Base-by-base conservation (phyloP, 2,888 invertebrate species). In the Lasioglossum vierecki region DNA sequence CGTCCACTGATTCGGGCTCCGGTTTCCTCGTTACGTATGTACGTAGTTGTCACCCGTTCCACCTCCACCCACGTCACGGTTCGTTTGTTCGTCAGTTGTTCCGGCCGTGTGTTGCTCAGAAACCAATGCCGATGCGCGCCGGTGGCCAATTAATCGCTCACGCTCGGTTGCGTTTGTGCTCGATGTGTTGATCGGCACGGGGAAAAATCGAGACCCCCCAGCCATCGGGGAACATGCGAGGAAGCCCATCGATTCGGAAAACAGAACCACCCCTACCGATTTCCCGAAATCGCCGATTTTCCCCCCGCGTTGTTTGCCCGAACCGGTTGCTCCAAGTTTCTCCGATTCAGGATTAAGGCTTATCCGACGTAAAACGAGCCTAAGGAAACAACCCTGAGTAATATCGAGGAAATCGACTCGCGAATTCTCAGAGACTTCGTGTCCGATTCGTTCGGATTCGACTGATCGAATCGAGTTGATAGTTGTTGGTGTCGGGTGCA, bases 71-170 rank as follows among this genome's bases (percentile, higher is more conserved):
- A 53, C 49, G 72, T 63, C 72, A 73, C 46, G 81, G 71, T 86
- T 83, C 82, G 87, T 85, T 88, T 79, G 84, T 86, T 80, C 86
- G 81, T 83, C 85, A 76, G 78, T 76, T 66, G 73, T 80, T 74
- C 63, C 15, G n/a, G 66, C 63, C 18, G 82, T 82, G 82, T 84
- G 76, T 76, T 77, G 46, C 72, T 57, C 71, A 74, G 80, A 76
- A 82, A 79, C 41, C 82, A 41, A 83, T 68, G 71, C 75, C 60
- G 39, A 74, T 78, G 84, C 46, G 68, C 78, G 57, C 68, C 74
- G 73, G 68, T 79, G 84, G 82, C 85, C 88, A 88, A 90, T 90
- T 90, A 90, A 90, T 90, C 82, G 85, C 75, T 68, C 84, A 75
- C 87, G 86, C 49, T 73, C 78, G 80, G 46, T 68, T 79, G 79